Evolutionary conservation across 2,888 invertebrate species (phyloP).

Genomic region (Parnassius orleans): DNA sequence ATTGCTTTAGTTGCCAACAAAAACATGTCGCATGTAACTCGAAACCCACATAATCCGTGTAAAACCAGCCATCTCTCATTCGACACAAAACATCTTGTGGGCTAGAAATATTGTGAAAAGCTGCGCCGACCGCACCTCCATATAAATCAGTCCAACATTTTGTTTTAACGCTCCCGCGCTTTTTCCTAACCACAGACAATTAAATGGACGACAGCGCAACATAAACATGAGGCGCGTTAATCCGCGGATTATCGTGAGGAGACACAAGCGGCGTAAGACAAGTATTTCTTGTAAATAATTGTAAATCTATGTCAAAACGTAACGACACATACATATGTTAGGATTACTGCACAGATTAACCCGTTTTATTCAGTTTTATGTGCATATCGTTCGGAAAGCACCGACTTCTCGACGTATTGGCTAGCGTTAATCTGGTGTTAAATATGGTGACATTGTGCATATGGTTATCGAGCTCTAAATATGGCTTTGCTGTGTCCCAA

Average conservation of each 20-base stretch:
- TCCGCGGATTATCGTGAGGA: constrained; percentile 69
- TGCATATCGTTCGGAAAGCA: constrained; percentile 57
- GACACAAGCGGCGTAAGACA: constrained; percentile 64
- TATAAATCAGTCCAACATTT: constrained; percentile 70
- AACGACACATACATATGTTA: constrained; percentile 78
- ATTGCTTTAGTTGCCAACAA: constrained; percentile 54
- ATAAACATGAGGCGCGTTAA: constrained; percentile 72
- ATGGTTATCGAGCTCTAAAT: constrained; percentile 61
- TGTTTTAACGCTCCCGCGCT: constrained; percentile 61
- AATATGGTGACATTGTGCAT: constrained; percentile 58
- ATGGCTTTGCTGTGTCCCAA: constrained; percentile 40
- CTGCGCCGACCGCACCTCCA: constrained; percentile 47
- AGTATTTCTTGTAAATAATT: constrained; percentile 75
- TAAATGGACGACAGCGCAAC: constrained; percentile 59
- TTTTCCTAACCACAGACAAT: constrained; percentile 70
- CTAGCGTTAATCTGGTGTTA: constrained; percentile 62
- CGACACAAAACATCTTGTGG: constrained; percentile 75
- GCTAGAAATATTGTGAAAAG: constrained; percentile 71
- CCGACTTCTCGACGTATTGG: constrained; percentile 68
- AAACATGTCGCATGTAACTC: constrained; percentile 56
- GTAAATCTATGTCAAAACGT: constrained; percentile 80
- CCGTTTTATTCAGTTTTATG: constrained; percentile 73
- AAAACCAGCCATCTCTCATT: constrained; percentile 60
- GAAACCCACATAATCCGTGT: constrained; percentile 58
- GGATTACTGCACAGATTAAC: constrained; percentile 73